These are phyloP conservation scores for Manis crassicaudata DNA, from an alignment of 2,797 vertebrate genomes.

Conservation along the genomic window DNA sequence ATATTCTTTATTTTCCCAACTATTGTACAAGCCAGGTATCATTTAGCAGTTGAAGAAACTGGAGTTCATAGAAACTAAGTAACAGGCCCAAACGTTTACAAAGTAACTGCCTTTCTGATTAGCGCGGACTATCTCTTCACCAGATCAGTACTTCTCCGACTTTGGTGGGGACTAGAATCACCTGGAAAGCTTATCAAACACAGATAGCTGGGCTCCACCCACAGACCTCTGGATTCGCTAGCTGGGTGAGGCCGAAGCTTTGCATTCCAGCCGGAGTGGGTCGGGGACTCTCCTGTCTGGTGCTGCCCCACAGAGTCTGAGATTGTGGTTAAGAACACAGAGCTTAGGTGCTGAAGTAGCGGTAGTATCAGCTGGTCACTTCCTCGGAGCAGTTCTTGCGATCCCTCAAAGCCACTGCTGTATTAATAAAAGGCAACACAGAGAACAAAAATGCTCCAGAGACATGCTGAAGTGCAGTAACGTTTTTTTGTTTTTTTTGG, in stretches of 20 bases:
- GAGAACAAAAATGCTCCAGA: background rate
- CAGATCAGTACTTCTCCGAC: background rate
- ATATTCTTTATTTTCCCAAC: background rate
- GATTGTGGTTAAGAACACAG: background rate
- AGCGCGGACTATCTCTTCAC: background rate
- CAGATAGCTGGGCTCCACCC: background rate
- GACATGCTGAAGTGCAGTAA: background rate
- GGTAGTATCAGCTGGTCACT: background rate
- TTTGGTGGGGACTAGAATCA: background rate
- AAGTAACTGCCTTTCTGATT: background rate
- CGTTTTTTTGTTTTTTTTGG: background rate
- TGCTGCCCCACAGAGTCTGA: background rate
- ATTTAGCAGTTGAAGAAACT: background rate
- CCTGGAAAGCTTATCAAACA: background rate
- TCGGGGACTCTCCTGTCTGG: rapidly evolving
- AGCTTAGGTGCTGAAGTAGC: background rate
- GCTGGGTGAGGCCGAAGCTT: background rate
- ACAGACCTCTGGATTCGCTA: background rate
- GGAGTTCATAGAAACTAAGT: background rate
- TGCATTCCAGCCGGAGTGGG: background rate
- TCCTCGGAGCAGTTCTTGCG: background rate
- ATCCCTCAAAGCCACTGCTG: background rate
- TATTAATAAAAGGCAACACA: background rate
- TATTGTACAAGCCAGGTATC: background rate
- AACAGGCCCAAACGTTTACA: background rate